These are phyloP conservation scores for Philotrypesis tridentata DNA, from an alignment of 1,140 invertebrate species.

Conservation along the genomic window DNA sequence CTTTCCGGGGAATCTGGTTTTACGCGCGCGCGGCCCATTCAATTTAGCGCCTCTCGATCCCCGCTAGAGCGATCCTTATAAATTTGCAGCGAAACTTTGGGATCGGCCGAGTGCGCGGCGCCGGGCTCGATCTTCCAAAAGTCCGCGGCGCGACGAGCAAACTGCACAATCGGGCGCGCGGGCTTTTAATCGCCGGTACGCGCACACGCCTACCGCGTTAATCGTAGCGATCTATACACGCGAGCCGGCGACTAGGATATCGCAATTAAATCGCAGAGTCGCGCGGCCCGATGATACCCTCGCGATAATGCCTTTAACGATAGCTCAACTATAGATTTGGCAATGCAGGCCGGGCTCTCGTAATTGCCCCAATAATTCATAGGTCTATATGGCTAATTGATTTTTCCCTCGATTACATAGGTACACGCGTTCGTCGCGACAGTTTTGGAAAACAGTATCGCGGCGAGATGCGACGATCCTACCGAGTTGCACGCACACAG, in stretches of 20 bases:
- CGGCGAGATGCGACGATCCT: background rate
- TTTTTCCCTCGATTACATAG: conserved; percentile 4
- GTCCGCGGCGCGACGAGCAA: background rate
- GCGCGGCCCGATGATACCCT: conserved; percentile 12
- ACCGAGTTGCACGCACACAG: no score
- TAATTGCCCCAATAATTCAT: conserved; percentile 64
- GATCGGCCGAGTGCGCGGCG: no score
- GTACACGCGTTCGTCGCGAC: background rate
- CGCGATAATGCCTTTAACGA: conserved; percentile 61
- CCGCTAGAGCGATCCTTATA: no score
- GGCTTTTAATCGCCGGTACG: background rate
- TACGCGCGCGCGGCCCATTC: background rate
- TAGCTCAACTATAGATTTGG: conserved; percentile 60
- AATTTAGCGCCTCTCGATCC: background rate
- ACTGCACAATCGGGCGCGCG: background rate
- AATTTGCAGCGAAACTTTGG: no score
- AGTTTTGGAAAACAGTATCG: no score
- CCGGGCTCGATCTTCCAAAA: background rate
- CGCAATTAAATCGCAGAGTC: conserved; percentile 19
- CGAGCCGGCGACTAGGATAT: background rate
- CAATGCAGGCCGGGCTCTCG: conserved; percentile 58
- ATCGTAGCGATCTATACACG: background rate
- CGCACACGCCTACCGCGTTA: background rate
- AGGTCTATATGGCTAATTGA: conserved; percentile 20
- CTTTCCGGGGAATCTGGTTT: background rate